These are phyloP conservation scores for Aleadryas rufinucha DNA, from an alignment of 2,113 vertebrate species.

Conservation along the genomic window DNA sequence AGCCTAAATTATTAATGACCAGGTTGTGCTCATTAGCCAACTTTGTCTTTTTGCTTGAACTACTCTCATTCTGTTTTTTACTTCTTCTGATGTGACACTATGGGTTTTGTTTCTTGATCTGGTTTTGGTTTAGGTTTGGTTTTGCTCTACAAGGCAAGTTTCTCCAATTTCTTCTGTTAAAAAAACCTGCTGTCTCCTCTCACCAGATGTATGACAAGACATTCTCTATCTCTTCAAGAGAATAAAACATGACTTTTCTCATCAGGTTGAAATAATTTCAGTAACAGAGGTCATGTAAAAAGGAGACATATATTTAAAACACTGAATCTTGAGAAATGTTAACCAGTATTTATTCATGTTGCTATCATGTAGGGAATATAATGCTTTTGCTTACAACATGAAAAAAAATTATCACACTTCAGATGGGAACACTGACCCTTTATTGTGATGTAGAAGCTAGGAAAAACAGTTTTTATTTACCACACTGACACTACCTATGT, in stretches of 20 bases:
- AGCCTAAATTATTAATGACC: background rate
- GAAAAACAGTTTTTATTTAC: background rate
- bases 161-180: background rate
- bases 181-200: background rate
- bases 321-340: background rate
- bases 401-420: background rate
- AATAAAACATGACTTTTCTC: background rate
- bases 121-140: background rate
- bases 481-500: background rate
- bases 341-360: background rate
- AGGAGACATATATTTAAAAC: background rate
- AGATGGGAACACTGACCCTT: background rate
- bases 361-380: background rate
- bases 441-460: background rate
- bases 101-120: background rate
- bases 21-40: background rate
- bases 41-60: background rate
- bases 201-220: background rate
- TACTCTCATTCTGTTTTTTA: background rate
- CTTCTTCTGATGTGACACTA: background rate
- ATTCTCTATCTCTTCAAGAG: background rate
- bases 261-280: background rate
- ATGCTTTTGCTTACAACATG: background rate
- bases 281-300: background rate
- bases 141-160: background rate